Conservation (phyloP, 2,888 invertebrate species). For the Drosophila ustulata region DNA sequence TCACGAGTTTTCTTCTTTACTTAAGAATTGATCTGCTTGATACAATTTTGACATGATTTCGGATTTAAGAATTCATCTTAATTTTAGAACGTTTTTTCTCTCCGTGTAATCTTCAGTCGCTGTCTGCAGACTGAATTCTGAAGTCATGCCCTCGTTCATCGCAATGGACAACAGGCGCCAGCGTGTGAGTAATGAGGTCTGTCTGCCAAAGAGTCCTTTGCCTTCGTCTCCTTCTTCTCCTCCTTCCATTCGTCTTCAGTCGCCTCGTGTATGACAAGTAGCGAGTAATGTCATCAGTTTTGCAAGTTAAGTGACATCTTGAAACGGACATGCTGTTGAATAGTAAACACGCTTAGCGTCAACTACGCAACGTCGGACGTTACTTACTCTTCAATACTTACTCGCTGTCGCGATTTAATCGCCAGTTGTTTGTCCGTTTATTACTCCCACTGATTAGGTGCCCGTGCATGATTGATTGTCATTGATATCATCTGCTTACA, state of each 20-base stretch:
- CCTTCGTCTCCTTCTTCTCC: not conserved
- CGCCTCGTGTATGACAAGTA: constrained; percentile 32
- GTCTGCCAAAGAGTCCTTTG: constrained; percentile 10
- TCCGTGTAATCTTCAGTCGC: not conserved
- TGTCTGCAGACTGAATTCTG: constrained; percentile 1
- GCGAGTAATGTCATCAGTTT: constrained; percentile 33
- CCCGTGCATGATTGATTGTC: not conserved
- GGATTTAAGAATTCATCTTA: too few relatives aligned
- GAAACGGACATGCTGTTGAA: constrained; percentile 13
- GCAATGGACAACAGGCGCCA: constrained; percentile 52
- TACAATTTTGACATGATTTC: too few relatives aligned
- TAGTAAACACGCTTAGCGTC: constrained; percentile 5
- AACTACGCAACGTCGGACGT: not conserved
- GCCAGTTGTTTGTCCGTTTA: not conserved
- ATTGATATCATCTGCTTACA: not conserved
- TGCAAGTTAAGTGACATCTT: constrained; percentile 8
- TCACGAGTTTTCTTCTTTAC: too few relatives aligned
- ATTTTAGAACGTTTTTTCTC: too few relatives aligned
- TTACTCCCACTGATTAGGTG: not conserved
- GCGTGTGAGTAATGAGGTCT: constrained; percentile 58
- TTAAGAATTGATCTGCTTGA: too few relatives aligned
- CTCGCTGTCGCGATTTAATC: constrained; percentile 2
- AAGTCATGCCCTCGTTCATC: constrained; percentile 11
- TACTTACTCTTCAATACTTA: not conserved
- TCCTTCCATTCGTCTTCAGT: constrained; percentile 19